Base-by-base conservation (phyloP, 2,113 vertebrate genomes). In the Puffinus mauretanicus region DNA sequence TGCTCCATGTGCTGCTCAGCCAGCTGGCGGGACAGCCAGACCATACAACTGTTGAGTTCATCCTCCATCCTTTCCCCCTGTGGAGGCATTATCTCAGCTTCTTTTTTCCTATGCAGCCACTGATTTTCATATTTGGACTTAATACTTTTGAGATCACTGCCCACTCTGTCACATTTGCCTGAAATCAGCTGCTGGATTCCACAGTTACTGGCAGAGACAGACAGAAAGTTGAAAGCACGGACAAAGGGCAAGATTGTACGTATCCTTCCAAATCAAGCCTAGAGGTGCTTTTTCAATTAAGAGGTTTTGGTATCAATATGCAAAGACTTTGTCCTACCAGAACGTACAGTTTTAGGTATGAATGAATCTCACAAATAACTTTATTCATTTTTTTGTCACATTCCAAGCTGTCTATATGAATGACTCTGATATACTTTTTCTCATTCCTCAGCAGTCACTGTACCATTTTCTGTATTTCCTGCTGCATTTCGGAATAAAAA, bases 1-100 rank as follows among this genome's bases (percentile, higher is more conserved):
- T 51, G 5, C 15, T 51, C 7, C 0, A 0, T 29, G 55, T 40
- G 24, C 49, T 61, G 44, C 16, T 46, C 44, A 46, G 44, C 44
- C 44, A 46, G 0, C 62, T 79, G 80, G 70, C 51, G 71, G 52
- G 57, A 47, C 86, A 91, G 25, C 44, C 32, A 58, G 67, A 36
- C 20, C 54, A n/a, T 1, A 29, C 2, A 2, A 51, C 67, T 75
- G 24, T 6, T 7, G 5, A 66, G 21, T 24, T 60, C 5, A 1
- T 71, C 29, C n/a, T 77, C 64, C 38, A 52, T 16, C n/a, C 46
- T 2, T 36, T 62, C 20, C 9, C 34, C 6, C 22, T 18, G 24
- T 8, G 13, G 21, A 84, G n/a, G 10, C 40, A 78, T 70, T 71
- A 29, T 34, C 40, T 64, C 26, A 90, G 61, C 2, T 78, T 60